Evolutionary conservation across 2,113 vertebrate genomes (phyloP).

Genomic region (Heterotis niloticus): DNA sequence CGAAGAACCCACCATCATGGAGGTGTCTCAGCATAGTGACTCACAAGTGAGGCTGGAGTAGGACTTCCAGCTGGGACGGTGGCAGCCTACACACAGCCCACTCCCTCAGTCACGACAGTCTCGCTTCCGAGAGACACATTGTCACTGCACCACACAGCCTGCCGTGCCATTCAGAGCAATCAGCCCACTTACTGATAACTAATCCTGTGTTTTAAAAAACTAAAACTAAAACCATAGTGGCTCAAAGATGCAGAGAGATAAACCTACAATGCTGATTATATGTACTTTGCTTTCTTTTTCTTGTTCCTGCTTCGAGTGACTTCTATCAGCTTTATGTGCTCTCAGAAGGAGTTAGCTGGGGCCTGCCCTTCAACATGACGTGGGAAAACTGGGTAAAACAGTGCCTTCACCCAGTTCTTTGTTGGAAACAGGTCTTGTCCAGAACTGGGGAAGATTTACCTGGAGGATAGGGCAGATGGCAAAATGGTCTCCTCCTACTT

Average conservation of each 20-base stretch:
- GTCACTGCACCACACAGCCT: too few relatives aligned
- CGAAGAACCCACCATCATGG: background rate
- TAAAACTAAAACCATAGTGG: too few relatives aligned
- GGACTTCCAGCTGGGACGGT: background rate
- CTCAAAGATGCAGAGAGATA: too few relatives aligned
- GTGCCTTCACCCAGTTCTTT: constrained; percentile 12
- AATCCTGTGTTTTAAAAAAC: too few relatives aligned
- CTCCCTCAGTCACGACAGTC: too few relatives aligned
- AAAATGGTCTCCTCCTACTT: background rate
- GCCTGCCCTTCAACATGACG: constrained; percentile 13
- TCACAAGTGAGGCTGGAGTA: background rate
- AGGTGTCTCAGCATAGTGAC: background rate
- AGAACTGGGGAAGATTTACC: background rate
- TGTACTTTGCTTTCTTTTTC: too few relatives aligned
- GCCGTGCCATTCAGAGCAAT: background rate
- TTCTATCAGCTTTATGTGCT: too few relatives aligned
- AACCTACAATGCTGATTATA: too few relatives aligned
- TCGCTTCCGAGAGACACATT: too few relatives aligned
- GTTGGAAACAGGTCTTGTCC: background rate
- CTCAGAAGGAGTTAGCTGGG: constrained; percentile 5
- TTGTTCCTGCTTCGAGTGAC: too few relatives aligned
- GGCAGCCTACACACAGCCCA: background rate
- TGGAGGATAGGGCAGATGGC: background rate
- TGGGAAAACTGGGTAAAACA: constrained; percentile 30
- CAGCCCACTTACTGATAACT: too few relatives aligned